These are phyloP conservation scores for Sinotaia quadrata DNA, from an alignment of 2,888 invertebrate genomes.

Conservation along the genomic window DNA sequence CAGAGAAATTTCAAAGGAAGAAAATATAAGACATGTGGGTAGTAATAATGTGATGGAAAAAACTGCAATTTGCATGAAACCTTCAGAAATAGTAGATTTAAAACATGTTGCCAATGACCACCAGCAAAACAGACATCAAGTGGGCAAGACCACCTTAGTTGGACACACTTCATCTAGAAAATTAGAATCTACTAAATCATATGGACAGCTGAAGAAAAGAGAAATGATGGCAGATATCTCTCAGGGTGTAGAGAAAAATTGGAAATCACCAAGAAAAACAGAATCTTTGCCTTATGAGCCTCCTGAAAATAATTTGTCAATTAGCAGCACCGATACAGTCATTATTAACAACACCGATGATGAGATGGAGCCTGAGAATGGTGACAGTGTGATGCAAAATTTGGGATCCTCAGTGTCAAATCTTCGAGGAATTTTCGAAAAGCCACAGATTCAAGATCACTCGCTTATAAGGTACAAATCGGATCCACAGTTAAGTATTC, in stretches of 20 bases:
- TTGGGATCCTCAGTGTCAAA: conserved; percentile 22
- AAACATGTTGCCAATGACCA: no score
- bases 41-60: no score
- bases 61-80: no score
- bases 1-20: no score
- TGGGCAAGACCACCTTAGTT: no score
- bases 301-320: conserved; percentile 33
- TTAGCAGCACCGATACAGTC: conserved; percentile 62
- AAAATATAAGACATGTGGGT: no score
- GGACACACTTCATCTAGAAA: no score
- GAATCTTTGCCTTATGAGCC: not conserved
- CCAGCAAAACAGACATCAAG: no score
- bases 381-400: not conserved
- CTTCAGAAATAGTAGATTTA: no score
- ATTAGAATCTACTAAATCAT: no score
- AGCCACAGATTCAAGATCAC: no score
- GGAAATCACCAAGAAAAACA: conserved; percentile 12
- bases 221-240: conserved; percentile 29
- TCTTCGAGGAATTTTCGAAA: conserved; percentile 29
- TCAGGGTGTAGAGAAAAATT: conserved; percentile 20
- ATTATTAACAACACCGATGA: conserved; percentile 62
- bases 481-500: conserved; percentile 45
- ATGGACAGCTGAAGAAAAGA: conserved; percentile 41
- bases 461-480: conserved; percentile 52
- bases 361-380: conserved; percentile 36